Conservation (phyloP, 2,113 vertebrate species). For the Chaetura pelagica region DNA sequence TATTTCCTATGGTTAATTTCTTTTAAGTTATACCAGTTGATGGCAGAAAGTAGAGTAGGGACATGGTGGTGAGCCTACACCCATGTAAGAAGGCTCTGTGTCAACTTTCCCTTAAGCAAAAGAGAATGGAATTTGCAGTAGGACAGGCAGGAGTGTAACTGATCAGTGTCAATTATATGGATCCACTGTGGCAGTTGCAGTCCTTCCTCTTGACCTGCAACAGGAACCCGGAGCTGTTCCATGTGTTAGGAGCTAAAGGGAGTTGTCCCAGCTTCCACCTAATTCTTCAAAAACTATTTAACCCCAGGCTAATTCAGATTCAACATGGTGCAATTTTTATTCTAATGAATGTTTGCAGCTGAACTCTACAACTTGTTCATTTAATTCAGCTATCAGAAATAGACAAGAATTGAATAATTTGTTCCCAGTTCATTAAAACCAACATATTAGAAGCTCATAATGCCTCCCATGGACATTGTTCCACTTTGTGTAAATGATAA, state of each 20-base stretch:
- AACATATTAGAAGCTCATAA: not conserved
- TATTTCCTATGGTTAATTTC: not conserved
- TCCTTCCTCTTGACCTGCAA: not conserved
- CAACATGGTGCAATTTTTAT: not conserved
- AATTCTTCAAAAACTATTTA: not conserved
- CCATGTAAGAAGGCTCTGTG: not conserved
- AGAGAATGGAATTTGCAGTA: not conserved
- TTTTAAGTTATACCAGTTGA: not conserved
- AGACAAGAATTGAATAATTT: not conserved
- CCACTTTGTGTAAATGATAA: not conserved
- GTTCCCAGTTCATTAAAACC: not conserved
- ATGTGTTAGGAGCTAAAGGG: not conserved
- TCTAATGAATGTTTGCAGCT: not conserved
- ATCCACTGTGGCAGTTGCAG: not conserved
- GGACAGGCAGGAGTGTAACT: not conserved
- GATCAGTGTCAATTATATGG: not conserved
- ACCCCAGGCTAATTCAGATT: not conserved
- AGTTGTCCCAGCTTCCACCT: not conserved
- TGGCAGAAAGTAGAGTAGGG: not conserved
- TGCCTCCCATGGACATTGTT: not conserved
- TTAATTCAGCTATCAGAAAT: not conserved
- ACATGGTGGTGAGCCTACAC: not conserved
- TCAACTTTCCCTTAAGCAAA: not conserved
- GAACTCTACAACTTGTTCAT: not conserved
- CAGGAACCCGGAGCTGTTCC: not conserved